These are phyloP conservation scores for Lucifuga dentata DNA, from an alignment of 2,113 vertebrate genomes.

Conservation along the genomic window DNA sequence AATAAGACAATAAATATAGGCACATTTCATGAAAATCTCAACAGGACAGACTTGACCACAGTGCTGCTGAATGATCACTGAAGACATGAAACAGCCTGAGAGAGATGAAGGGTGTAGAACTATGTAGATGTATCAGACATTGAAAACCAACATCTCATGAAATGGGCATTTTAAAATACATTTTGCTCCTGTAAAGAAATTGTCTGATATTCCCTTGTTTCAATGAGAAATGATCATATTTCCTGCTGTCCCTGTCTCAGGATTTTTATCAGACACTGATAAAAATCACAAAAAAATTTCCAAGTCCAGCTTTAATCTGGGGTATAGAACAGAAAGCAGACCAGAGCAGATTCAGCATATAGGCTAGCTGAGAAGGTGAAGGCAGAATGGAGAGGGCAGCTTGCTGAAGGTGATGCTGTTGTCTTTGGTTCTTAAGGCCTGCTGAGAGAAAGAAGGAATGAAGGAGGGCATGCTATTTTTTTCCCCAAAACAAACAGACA, in stretches of 20 bases:
- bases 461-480: conserved; percentile 11
- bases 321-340: background rate
- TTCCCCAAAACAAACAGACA: conserved; percentile 8
- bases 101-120: no score
- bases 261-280: no score
- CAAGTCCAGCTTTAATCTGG: no score
- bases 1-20: no score
- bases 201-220: background rate
- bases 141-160: background rate
- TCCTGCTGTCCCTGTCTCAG: no score
- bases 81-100: conserved; percentile 18
- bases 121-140: no score
- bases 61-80: conserved; percentile 14
- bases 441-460: conserved; percentile 17
- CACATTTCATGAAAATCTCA: conserved; percentile 11
- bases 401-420: conserved; percentile 3
- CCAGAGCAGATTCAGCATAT: background rate
- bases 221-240: no score
- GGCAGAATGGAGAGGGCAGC: background rate
- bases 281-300: no score
- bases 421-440: conserved; percentile 28
- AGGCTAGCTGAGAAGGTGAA: background rate
- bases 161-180: conserved; percentile 2
- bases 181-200: background rate
- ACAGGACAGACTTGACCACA: conserved; percentile 6